phyloP scores from a whole-genome alignment of 2,113 vertebrate genomes.

The Zootoca vivipara region DNA sequence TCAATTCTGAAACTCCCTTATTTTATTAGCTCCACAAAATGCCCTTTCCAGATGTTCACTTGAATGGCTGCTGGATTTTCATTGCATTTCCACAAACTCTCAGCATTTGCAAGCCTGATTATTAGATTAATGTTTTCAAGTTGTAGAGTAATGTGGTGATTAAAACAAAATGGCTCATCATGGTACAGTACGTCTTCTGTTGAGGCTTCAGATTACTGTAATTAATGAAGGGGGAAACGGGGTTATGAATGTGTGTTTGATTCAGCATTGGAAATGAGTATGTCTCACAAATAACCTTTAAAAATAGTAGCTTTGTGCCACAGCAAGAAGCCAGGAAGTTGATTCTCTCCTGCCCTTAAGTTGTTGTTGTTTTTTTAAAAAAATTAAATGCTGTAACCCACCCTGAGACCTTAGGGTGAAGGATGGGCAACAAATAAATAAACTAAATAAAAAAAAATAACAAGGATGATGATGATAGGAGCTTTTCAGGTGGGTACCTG shows the following conservation, averaged over 20 bases:
- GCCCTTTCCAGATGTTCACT: slow-evolving; percentile 39
- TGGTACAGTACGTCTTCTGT: neutral
- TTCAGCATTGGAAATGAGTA: neutral
- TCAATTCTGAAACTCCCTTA: slow-evolving; percentile 24
- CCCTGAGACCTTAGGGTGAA: no score
- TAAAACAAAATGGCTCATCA: neutral
- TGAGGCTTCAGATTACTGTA: neutral
- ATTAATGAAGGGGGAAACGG: neutral
- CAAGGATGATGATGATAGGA: no score
- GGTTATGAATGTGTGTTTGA: neutral
- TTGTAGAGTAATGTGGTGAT: neutral
- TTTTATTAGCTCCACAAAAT: slow-evolving; percentile 32
- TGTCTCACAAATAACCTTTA: neutral
- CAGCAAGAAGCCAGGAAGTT: neutral
- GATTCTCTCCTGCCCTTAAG: neutral
- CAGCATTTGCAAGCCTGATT: slow-evolving; percentile 12
- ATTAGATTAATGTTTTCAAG: slow-evolving; percentile 1
- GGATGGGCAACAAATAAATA: no score
- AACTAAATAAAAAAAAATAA: no score
- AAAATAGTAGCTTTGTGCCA: neutral
- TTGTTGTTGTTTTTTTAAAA: no score
- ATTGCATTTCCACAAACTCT: slow-evolving; percentile 21
- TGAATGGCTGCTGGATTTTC: slow-evolving; percentile 19
- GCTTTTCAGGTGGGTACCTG: no score
- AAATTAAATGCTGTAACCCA: no score